These are phyloP conservation scores for Gallirallus australis DNA, from an alignment of 2,797 vertebrate species.

Conservation along the genomic window DNA sequence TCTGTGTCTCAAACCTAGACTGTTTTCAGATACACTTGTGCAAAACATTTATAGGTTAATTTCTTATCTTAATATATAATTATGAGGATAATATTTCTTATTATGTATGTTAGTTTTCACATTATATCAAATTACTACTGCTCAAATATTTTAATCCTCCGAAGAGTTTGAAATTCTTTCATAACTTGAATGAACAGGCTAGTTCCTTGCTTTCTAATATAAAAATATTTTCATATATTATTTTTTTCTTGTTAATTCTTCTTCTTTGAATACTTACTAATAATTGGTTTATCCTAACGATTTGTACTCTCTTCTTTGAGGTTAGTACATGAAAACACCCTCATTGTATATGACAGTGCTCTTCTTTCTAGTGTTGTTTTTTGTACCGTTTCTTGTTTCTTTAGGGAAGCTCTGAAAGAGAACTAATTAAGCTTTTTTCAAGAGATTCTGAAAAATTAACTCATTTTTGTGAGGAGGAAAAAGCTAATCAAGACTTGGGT, in stretches of 20 bases:
- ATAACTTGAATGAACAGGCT: background rate
- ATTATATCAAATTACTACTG: background rate
- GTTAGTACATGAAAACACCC: background rate
- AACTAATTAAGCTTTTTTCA: background rate
- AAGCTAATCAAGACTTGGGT: background rate
- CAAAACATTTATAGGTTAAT: background rate
- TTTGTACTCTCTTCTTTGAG: background rate
- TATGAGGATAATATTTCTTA: background rate
- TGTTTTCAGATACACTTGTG: background rate
- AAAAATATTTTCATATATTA: background rate
- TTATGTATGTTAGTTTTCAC: background rate
- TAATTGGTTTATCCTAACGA: background rate
- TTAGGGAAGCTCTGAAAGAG: background rate
- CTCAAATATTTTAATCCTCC: background rate
- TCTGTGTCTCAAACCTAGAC: background rate
- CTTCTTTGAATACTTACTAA: background rate
- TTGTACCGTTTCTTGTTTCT: background rate
- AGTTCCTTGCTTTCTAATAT: background rate
- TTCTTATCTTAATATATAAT: background rate
- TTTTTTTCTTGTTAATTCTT: background rate
- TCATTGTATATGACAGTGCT: background rate
- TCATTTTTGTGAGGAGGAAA: background rate
- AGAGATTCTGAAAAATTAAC: background rate
- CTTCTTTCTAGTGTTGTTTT: background rate
- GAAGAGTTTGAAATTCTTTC: background rate